These are phyloP conservation scores for Lepetodrilus schrolli DNA, from an alignment of 2,888 invertebrate genomes.

Conservation along the genomic window DNA sequence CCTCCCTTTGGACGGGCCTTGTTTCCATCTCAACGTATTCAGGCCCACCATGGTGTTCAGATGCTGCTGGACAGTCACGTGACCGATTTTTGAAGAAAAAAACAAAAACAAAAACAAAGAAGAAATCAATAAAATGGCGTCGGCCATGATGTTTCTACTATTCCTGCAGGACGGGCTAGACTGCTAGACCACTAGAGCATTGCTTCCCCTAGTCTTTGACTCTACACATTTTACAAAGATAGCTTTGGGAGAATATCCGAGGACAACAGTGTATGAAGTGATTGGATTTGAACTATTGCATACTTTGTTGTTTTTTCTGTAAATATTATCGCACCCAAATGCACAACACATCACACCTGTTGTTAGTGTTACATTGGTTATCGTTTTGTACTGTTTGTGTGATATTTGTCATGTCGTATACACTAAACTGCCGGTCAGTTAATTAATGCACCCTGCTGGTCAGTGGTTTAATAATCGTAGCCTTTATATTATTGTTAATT, in stretches of 20 bases:
- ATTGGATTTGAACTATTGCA: neutral
- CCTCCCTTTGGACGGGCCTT: constrained; percentile 28
- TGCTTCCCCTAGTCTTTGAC: neutral
- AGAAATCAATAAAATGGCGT: too few species aligned
- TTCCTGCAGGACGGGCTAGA: neutral
- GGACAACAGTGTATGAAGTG: too few species aligned
- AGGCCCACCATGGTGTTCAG: constrained; percentile 6
- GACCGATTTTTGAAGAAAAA: too few species aligned
- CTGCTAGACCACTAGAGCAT: neutral
- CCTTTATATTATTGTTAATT: constrained; percentile 18
- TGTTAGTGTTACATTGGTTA: neutral
- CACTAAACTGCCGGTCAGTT: constrained; percentile 22
- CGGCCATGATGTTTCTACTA: too few species aligned
- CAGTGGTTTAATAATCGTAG: constrained; percentile 14
- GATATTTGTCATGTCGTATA: constrained; percentile 10
- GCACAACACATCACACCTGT: neutral
- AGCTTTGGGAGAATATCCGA: neutral
- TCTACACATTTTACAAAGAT: neutral
- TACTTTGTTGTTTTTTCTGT: neutral
- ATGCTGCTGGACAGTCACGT: constrained; percentile 23
- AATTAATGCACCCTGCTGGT: neutral
- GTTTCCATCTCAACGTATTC: neutral
- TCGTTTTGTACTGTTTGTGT: neutral
- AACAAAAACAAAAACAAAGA: too few species aligned
- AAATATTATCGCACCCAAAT: neutral